Conservation (phyloP, 2,113 vertebrate species). For the Trochalopteron elliotii region DNA sequence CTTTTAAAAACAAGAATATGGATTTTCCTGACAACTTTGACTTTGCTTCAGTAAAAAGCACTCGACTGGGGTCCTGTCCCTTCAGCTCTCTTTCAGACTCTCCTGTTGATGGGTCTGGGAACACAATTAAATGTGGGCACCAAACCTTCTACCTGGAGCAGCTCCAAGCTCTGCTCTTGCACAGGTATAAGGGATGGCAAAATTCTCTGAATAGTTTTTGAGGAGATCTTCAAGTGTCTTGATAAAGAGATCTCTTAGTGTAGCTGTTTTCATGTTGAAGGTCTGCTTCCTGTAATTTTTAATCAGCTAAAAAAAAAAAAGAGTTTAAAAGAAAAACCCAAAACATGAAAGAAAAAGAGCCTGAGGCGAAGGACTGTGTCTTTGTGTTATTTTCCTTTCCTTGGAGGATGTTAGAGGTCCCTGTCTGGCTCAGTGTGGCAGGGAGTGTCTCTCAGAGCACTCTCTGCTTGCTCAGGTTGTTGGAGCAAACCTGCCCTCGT, state of each 20-base stretch:
- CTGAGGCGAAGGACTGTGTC: background rate
- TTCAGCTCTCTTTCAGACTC: background rate
- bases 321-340: background rate
- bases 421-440: background rate
- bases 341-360: background rate
- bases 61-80: background rate
- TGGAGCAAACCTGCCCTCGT: background rate
- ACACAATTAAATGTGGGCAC: background rate
- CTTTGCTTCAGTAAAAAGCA: background rate
- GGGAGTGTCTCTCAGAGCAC: background rate
- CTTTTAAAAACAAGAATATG: background rate
- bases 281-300: background rate
- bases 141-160: background rate
- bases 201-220: background rate
- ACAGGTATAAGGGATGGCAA: background rate
- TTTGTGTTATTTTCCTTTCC: background rate
- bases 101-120: background rate
- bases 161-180: background rate
- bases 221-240: background rate
- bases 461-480: accelerated
- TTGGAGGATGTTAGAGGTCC: background rate
- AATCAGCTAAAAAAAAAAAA: background rate
- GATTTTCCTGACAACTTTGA: background rate
- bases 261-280: background rate
- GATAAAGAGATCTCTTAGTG: background rate